phyloP scores from a whole-genome alignment of 1,140 invertebrate genomes.

The Teleogryllus occipitalis region DNA sequence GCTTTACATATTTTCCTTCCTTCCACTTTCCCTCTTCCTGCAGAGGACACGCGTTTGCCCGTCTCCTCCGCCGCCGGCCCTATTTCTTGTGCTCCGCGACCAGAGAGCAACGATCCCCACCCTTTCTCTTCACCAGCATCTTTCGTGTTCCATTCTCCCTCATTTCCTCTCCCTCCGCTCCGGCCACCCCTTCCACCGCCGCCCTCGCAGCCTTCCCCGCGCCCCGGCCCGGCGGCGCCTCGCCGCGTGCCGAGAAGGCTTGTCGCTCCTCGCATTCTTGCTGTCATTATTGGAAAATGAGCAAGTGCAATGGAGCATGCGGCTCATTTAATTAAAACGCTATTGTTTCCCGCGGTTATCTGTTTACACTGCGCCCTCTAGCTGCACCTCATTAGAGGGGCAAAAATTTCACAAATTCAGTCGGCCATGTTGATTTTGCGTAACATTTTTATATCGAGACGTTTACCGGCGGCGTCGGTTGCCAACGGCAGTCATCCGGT shows the following conservation, averaged over 20 bases:
- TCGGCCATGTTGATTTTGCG: background rate
- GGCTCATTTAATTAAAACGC: conserved; percentile 1
- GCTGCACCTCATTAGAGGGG: background rate
- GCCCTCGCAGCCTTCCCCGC: background rate
- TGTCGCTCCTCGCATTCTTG: background rate
- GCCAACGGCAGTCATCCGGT: background rate
- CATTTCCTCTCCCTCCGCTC: background rate
- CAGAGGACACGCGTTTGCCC: background rate
- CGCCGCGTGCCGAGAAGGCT: background rate
- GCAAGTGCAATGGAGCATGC: background rate
- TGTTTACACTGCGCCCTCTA: background rate
- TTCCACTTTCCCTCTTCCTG: background rate
- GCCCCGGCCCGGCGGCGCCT: background rate
- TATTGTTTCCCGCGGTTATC: conserved; percentile 3
- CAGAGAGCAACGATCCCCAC: background rate
- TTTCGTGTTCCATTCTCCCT: background rate
- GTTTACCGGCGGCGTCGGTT: background rate
- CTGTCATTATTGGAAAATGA: conserved; percentile 5
- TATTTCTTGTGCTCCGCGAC: background rate
- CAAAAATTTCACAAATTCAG: background rate
- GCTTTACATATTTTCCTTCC: background rate
- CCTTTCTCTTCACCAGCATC: no score
- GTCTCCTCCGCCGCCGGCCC: background rate
- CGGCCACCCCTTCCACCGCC: background rate
- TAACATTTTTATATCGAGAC: background rate